A percentile compares a stretch with the other conserved stretches of the same genome.
phyloP scores from a whole-genome alignment of 2,797 vertebrate genomes.

The Semotilus atromaculatus region DNA sequence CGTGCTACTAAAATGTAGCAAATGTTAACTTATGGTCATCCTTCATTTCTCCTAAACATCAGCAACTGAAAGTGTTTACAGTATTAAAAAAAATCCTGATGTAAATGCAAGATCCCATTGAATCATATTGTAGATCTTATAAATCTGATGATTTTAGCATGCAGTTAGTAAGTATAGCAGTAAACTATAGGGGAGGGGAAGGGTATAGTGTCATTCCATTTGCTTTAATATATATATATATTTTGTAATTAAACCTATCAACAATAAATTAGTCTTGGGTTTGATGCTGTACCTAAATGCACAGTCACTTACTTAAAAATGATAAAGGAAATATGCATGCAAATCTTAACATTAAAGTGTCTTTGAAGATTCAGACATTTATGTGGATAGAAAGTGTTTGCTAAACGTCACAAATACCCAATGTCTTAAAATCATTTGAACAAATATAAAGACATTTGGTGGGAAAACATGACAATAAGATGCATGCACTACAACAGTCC shows the following conservation, averaged over 20 bases:
- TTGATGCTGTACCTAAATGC: background rate
- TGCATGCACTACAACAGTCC: constrained; percentile 68
- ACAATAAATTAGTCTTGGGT: constrained; percentile 5
- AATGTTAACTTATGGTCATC: constrained; percentile 56
- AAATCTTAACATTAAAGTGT: constrained; percentile 14
- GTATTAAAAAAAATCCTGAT: constrained; percentile 21
- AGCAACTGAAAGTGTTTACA: background rate
- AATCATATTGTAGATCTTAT: constrained; percentile 27
- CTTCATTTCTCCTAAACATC: constrained; percentile 21
- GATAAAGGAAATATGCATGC: constrained; percentile 27
- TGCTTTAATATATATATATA: background rate
- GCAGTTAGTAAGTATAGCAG: constrained; percentile 38
- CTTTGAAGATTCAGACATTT: background rate
- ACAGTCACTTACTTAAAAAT: background rate
- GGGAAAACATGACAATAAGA: constrained; percentile 55
- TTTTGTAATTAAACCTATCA: constrained; percentile 11
- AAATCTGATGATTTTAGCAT: constrained; percentile 29
- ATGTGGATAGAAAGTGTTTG: constrained; percentile 1
- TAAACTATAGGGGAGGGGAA: constrained; percentile 8
- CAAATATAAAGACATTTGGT: constrained; percentile 1
- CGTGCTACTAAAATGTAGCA: constrained; percentile 67
- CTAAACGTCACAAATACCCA: constrained; percentile 22
- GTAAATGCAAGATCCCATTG: constrained; percentile 22
- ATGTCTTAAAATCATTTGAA: constrained; percentile 5
- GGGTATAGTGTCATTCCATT: constrained; percentile 19